Evolutionary conservation across 2,888 invertebrate species (phyloP), one percentile per base, ranked within the genome.

Genomic region (Bedellia somnulentella): DNA sequence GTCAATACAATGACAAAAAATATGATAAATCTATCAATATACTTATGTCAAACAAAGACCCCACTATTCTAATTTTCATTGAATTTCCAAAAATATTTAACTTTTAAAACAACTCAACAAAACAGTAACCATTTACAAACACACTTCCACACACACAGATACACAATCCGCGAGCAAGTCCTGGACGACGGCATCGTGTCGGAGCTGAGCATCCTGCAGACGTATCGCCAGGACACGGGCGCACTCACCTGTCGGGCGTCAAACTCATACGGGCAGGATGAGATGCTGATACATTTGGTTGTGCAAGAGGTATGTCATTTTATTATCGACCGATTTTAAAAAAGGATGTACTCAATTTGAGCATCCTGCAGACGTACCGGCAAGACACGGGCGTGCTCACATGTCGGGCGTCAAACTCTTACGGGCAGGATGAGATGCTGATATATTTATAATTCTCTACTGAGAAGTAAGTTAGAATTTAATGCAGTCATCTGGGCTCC

Each of bases 301-400:
- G 90, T 95, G 15, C 91, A 94, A 78, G 77, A 77, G 88, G 91
- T 89, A 68, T 18, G 9, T 18, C n/a, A n/a, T n/a, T 51, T 52
- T 18, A 37, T 31, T 37, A 34, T 24, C 15, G 4, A 6, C 5
- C 4, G 9, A 10, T 13, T 15, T n/a, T n/a, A n/a, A n/a, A n/a
- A n/a, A n/a, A n/a, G n/a, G n/a, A n/a, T n/a, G n/a, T n/a, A n/a
- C n/a, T 10, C 10, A 11, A 15, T 13, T 6, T 95, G 40, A 87
- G 89, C 39, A 87, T 95, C 40, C 80, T 87, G 35, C 87, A 90
- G 44, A 90, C 92, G 9, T 87, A 87, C 45, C 78, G 93, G 35
- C 89, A 89, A 51, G 94, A 95, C 66, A 91, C 93, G 1, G 93
- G 93, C 6, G 83, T 89, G 30, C 86, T 93, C 55, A 86, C 89